Base-by-base conservation (phyloP, 2,113 vertebrate species). In the Sapayoa aenigma region DNA sequence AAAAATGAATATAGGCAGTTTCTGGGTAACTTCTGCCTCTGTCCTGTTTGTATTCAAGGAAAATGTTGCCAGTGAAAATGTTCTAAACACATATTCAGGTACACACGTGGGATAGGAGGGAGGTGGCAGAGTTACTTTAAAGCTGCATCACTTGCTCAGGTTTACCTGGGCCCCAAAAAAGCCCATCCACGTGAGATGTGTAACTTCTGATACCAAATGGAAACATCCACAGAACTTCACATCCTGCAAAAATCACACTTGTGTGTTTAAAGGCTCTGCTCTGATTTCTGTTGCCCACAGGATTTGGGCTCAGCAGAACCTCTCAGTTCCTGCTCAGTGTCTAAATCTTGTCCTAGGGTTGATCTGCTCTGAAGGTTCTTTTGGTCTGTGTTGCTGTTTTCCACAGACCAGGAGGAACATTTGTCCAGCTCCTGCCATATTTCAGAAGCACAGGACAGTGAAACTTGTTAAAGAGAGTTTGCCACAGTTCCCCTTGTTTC, bases 61-160 rank as follows among this genome's bases (percentile, higher is more conserved):
- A 37, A 6, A 7, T 6, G 19, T 50, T 25, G 14, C 27, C 46
- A 24, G 12, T 81, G 65, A 22, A 16, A 63, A 62, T 13, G 22
- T 47, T 46, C 2, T 0, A 4, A 58, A 27, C 7, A 58, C 52
- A 4, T 77, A 9, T 2, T 63, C 16, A 53, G 21, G 20, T 50
- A 4, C 11, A 8, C 4, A 25, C 3, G 1, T 24, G 84, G 33
- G 33, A 41, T 56, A 75, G 86, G 39, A 65, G 23, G 46, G 59
- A 20, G 24, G 2, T 12, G 5, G 17, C 15, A 31, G 14, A 0
- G 0, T n/a, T 73, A 11, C 41, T 69, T 65, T 41, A 76, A 58
- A 25, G 30, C 12, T 24, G 0, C 1, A 6, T 41, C 33, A 30
- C 16, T 55, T 55, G 23, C 39, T 82, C 30, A 60, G 27, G 7